phyloP scores from a whole-genome alignment of 2,888 invertebrate genomes.

The Stegophylla sp. region DNA sequence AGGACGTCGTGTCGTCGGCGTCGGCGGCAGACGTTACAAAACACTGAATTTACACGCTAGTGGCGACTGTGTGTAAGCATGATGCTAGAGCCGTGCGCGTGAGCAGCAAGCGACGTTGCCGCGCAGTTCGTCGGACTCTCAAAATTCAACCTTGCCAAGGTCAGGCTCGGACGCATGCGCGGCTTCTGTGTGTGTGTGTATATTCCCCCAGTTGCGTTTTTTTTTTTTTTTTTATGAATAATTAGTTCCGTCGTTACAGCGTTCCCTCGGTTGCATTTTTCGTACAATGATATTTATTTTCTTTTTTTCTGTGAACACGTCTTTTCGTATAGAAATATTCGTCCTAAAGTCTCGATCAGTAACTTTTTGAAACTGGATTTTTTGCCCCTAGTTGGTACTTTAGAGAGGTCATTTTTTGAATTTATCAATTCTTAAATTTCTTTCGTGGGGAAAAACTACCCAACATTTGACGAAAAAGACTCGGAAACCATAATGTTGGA shows the following conservation, averaged over 20 bases:
- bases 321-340: too few relatives aligned
- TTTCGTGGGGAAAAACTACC: too few relatives aligned
- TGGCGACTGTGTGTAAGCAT: background rate
- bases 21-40: slow-evolving; percentile 47
- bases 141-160: slow-evolving; percentile 59
- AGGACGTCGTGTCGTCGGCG: slow-evolving; percentile 23
- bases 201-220: slow-evolving; percentile 7
- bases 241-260: background rate
- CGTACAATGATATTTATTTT: too few relatives aligned
- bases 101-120: slow-evolving; percentile 49
- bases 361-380: too few relatives aligned
- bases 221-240: slow-evolving; percentile 9
- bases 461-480: too few relatives aligned
- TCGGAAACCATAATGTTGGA: too few relatives aligned
- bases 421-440: too few relatives aligned
- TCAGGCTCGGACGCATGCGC: slow-evolving; percentile 54
- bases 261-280: background rate
- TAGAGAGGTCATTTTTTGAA: too few relatives aligned
- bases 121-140: slow-evolving; percentile 58
- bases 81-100: background rate
- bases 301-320: too few relatives aligned
- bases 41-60: slow-evolving; percentile 34
- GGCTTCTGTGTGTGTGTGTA: background rate
- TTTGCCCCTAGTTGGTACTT: too few relatives aligned
- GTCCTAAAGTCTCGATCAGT: too few relatives aligned